phyloP scores from a whole-genome alignment of 2,888 invertebrate species.

The Parascotia fuliginaria region DNA sequence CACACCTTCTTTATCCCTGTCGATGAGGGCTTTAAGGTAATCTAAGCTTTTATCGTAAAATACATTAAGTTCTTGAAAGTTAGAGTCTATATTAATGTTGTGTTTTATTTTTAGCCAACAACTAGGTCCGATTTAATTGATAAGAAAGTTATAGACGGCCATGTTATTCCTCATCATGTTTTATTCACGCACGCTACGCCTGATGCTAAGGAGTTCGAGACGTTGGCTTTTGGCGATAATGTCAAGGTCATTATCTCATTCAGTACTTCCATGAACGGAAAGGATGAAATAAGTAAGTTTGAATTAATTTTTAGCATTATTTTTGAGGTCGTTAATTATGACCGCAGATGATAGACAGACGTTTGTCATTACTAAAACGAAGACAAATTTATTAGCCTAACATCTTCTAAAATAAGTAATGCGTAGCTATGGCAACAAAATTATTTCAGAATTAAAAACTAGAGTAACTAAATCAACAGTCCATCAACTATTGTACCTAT shows the following conservation, averaged over 20 bases:
- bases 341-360: too few relatives aligned
- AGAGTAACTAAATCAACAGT: too few relatives aligned
- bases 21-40: constrained; percentile 95
- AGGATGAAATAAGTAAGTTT: constrained; percentile 87
- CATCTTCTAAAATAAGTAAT: too few relatives aligned
- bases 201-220: constrained; percentile 90
- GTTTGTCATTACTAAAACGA: too few relatives aligned
- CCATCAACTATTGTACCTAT: too few relatives aligned
- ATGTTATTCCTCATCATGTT: constrained; percentile 94
- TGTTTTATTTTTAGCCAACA: constrained; percentile 81
- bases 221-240: constrained; percentile 93
- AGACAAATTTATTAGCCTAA: too few relatives aligned
- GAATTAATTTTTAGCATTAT: background rate
- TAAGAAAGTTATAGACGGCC: constrained; percentile 94
- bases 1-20: constrained; percentile 96
- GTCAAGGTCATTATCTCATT: constrained; percentile 93
- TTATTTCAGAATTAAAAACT: too few relatives aligned
- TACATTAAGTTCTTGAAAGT: constrained; percentile 4
- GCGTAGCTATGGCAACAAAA: too few relatives aligned
- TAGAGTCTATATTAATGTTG: background rate
- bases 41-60: constrained; percentile 15
- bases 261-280: constrained; percentile 89
- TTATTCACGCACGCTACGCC: constrained; percentile 94
- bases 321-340: too few relatives aligned
- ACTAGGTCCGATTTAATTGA: constrained; percentile 91